phyloP scores from a whole-genome alignment of 2,113 vertebrate genomes.

The Toxotes chatareus region DNA sequence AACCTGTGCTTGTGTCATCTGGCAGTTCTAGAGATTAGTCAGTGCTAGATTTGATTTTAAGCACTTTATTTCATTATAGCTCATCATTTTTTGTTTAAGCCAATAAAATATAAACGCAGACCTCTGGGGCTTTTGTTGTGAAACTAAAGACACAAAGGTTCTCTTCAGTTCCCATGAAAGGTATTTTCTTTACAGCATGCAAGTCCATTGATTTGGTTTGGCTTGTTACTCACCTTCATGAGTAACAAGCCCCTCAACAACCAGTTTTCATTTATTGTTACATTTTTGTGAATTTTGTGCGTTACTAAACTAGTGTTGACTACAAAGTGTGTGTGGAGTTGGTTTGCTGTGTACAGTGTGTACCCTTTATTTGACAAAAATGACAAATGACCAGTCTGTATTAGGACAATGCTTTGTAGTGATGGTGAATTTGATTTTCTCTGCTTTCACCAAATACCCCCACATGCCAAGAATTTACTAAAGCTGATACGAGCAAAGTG shows the following conservation, averaged over 20 bases:
- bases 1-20: background rate
- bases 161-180: no score
- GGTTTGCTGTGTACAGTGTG: background rate
- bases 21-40: constrained; percentile 1
- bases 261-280: background rate
- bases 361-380: background rate
- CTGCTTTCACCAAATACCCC: constrained; percentile 30
- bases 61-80: background rate
- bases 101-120: background rate
- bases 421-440: constrained; percentile 40
- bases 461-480: constrained; percentile 73
- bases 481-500: constrained; percentile 84
- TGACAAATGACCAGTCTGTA: background rate
- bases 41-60: constrained; percentile 8
- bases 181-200: no score
- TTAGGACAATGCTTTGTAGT: constrained; percentile 18
- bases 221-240: background rate
- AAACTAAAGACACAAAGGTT: background rate
- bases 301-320: background rate
- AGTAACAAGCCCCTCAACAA: background rate
- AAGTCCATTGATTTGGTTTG: background rate
- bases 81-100: background rate
- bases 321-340: background rate
- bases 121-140: background rate
- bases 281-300: background rate